Percentiles rank a stretch among this genome's conserved stretches.
Evolutionary conservation across 2,888 invertebrate species (phyloP).

Genomic region (Branchinecta sandiegonensis): DNA sequence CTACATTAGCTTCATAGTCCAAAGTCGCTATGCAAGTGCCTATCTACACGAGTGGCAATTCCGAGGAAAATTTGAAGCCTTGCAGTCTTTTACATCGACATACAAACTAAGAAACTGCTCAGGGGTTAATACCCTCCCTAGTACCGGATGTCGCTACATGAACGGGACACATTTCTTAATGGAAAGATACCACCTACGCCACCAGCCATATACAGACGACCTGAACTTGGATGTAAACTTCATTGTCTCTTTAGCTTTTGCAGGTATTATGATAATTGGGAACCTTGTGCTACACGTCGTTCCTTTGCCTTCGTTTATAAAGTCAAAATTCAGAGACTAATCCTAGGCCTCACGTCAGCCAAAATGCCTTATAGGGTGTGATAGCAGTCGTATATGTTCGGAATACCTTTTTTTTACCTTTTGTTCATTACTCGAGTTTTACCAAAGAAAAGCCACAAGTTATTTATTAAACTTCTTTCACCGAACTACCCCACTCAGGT

Average conservation of each 20-base stretch:
- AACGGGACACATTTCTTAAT: constrained; percentile 55
- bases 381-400: too few relatives aligned
- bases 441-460: too few relatives aligned
- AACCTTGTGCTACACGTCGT: constrained; percentile 72
- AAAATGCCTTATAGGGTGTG: too few relatives aligned
- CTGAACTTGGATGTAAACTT: constrained; percentile 60
- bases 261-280: constrained; percentile 59
- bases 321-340: constrained; percentile 70
- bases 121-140: not conserved
- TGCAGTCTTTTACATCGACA: constrained; percentile 27
- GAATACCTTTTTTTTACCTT: too few relatives aligned
- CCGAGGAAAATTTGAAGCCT: constrained; percentile 30
- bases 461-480: too few relatives aligned
- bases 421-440: too few relatives aligned
- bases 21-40: constrained; percentile 62
- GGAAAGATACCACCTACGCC: constrained; percentile 46
- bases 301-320: constrained; percentile 66
- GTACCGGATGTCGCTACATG: constrained; percentile 45
- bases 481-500: too few relatives aligned
- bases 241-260: constrained; percentile 65
- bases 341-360: constrained; percentile 15
- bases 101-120: not conserved
- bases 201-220: constrained; percentile 41
- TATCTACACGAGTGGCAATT: constrained; percentile 58
- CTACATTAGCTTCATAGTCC: constrained; percentile 61